phyloP scores from a whole-genome alignment of 2,113 vertebrate species.

The Lepidothrix coronata region DNA sequence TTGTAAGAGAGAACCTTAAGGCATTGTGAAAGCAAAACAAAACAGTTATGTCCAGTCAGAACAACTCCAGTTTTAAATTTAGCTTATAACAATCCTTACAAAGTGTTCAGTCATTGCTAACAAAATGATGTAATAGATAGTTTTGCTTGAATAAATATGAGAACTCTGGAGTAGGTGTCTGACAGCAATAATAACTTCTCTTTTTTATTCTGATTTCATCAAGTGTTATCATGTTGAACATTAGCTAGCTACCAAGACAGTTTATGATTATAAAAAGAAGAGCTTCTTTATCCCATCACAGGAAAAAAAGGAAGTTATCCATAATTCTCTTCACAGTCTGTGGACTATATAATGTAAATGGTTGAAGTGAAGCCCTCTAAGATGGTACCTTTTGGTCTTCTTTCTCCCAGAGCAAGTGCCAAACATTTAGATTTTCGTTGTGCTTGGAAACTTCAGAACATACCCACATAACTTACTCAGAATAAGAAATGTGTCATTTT shows the following conservation, averaged over 20 bases:
- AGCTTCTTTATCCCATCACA: not conserved
- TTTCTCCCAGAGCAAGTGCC: not conserved
- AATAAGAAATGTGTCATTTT: not conserved
- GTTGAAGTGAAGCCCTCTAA: not conserved
- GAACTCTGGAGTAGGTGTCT: not conserved
- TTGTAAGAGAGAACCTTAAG: slow-evolving; percentile 30
- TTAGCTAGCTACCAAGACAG: not conserved
- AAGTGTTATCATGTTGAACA: not conserved
- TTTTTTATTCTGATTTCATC: not conserved
- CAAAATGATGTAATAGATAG: slow-evolving; percentile 37
- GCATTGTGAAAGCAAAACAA: slow-evolving; percentile 42
- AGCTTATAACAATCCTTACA: not conserved
- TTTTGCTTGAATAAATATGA: slow-evolving; percentile 32
- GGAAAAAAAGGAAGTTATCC: not conserved
- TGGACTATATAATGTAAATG: not conserved
- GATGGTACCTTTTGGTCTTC: not conserved
- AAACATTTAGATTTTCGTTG: not conserved
- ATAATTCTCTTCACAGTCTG: not conserved
- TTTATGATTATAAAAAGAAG: not conserved
- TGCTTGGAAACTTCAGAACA: not conserved
- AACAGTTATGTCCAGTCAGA: slow-evolving; percentile 53
- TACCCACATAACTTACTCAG: not conserved
- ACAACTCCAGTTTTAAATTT: slow-evolving; percentile 34
- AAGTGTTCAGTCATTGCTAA: slow-evolving; percentile 23
- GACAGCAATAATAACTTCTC: not conserved